A percentile compares a stretch with the other conserved stretches of the same genome.
Evolutionary conservation across 1,140 invertebrate species (phyloP).

Genomic region (Lucilia sericata): DNA sequence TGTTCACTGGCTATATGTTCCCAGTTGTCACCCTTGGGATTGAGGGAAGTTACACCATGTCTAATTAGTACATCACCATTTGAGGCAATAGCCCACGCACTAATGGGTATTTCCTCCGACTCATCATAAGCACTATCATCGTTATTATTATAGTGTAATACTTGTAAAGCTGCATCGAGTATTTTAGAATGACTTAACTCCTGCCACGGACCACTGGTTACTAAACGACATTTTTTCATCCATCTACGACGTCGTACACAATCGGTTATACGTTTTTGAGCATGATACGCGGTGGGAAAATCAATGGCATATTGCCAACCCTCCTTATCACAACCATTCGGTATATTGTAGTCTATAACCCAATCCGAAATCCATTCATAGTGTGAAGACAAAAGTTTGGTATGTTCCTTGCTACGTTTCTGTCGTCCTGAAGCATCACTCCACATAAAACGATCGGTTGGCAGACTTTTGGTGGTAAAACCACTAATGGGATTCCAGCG

Average conservation of each 20-base stretch:
- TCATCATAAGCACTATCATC: slow-evolving; percentile 50
- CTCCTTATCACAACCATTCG: slow-evolving; percentile 88
- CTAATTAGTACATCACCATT: slow-evolving; percentile 87
- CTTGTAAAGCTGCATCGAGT: slow-evolving; percentile 76
- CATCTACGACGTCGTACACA: slow-evolving; percentile 87
- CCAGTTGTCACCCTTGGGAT: slow-evolving; percentile 81
- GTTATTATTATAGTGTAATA: slow-evolving; percentile 56
- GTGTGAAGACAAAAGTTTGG: slow-evolving; percentile 84
- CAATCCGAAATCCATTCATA: slow-evolving; percentile 94
- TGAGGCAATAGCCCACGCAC: slow-evolving; percentile 84
- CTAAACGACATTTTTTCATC: slow-evolving; percentile 84
- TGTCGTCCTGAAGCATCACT: slow-evolving; percentile 86
- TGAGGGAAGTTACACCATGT: slow-evolving; percentile 77
- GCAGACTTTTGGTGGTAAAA: slow-evolving; percentile 85
- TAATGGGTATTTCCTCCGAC: slow-evolving; percentile 66
- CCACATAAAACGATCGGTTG: slow-evolving; percentile 91
- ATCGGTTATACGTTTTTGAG: slow-evolving; percentile 87
- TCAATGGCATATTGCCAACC: slow-evolving; percentile 96
- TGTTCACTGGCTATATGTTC: slow-evolving; percentile 84
- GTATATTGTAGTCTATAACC: slow-evolving; percentile 88
- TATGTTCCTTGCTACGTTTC: slow-evolving; percentile 85
- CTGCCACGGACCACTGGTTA: slow-evolving; percentile 88
- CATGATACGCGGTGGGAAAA: slow-evolving; percentile 88
- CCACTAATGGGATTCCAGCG: slow-evolving; percentile 90
- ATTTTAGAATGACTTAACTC: slow-evolving; percentile 86